phyloP scores from a whole-genome alignment of 2,797 vertebrate genomes.

The Sciurus carolinensis region DNA sequence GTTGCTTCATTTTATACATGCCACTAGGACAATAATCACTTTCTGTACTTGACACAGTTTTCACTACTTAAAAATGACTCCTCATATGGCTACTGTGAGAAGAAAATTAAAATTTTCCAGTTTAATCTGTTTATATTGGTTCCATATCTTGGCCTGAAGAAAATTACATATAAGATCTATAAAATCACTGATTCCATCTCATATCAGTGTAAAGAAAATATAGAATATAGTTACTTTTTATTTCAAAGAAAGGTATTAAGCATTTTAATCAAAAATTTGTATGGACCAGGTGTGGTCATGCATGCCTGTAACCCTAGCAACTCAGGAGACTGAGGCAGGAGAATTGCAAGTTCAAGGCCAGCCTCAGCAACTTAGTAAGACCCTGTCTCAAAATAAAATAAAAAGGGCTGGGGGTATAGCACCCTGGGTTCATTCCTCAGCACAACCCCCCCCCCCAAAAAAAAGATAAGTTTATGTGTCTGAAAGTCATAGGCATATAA shows the following conservation, averaged over 20 bases:
- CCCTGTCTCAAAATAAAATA: background rate
- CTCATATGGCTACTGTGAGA: background rate
- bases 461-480: too few relatives aligned
- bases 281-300: background rate
- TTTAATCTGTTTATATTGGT: conserved; percentile 23
- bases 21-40: background rate
- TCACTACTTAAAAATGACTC: conserved; percentile 40
- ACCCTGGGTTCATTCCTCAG: background rate
- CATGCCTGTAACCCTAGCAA: too few relatives aligned
- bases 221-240: background rate
- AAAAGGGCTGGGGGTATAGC: background rate
- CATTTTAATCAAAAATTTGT: conserved; percentile 13
- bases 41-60: background rate
- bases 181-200: background rate
- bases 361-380: background rate
- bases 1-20: background rate
- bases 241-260: conserved; percentile 47
- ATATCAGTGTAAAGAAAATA: background rate
- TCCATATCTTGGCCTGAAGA: background rate
- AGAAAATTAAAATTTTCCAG: background rate
- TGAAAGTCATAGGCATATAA: background rate
- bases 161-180: background rate
- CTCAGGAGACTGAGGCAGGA: background rate
- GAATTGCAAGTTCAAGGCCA: background rate
- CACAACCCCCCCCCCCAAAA: too few relatives aligned